Percentiles rank a stretch among this genome's conserved stretches.
Conservation (phyloP, 2,113 vertebrate species). For the Orthonyx spaldingii region DNA sequence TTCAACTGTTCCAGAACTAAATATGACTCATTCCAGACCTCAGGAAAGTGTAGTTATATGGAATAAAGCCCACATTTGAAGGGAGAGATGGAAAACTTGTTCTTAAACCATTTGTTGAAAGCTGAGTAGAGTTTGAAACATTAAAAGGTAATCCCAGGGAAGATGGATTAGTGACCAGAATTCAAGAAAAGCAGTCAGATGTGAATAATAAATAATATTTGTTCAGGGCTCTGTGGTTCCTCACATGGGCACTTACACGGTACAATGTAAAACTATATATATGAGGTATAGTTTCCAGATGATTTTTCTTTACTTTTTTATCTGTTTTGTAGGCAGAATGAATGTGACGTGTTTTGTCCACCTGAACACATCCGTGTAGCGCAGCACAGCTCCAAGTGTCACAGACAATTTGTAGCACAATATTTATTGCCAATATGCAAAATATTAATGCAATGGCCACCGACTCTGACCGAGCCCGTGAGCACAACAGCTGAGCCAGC, state of each 20-base stretch:
- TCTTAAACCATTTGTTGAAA: slow-evolving; percentile 22
- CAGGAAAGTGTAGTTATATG: neutral
- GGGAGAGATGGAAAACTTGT: neutral
- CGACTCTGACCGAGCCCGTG: neutral
- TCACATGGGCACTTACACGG: neutral
- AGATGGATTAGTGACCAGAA: slow-evolving; percentile 25
- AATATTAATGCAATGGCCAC: accelerated
- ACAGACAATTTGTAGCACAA: neutral
- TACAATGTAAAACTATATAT: neutral
- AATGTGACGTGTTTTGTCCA: neutral
- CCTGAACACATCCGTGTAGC: neutral
- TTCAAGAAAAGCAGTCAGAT: slow-evolving; percentile 11
- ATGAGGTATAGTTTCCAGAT: neutral
- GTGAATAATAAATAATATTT: slow-evolving; percentile 7
- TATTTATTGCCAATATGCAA: neutral
- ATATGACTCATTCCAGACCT: neutral
- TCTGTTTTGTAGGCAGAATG: neutral
- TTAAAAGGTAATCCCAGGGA: neutral
- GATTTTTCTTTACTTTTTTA: neutral
- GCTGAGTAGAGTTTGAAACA: neutral
- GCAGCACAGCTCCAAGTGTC: neutral
- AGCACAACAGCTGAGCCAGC: neutral
- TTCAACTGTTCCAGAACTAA: neutral
- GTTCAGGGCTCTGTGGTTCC: neutral
- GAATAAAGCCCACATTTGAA: neutral